Conservation (phyloP, 2,888 invertebrate genomes). For the Brachylomia viminalis region DNA sequence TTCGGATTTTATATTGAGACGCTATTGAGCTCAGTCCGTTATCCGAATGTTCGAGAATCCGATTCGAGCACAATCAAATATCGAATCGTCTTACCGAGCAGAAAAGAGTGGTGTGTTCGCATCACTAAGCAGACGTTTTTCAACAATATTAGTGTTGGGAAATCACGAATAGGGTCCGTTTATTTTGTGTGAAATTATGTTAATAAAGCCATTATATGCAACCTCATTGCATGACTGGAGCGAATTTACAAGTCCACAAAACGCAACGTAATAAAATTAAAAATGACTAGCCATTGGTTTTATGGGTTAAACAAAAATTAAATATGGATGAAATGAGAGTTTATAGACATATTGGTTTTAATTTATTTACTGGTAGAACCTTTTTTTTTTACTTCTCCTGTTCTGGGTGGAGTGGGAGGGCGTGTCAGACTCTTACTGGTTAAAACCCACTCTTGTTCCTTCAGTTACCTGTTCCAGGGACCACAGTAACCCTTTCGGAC, state of each 20-base stretch:
- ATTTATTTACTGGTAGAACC: background rate
- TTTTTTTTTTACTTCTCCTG: no score
- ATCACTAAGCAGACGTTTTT: slow-evolving; percentile 65
- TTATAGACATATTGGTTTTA: background rate
- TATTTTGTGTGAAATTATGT: slow-evolving; percentile 81
- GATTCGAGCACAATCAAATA: slow-evolving; percentile 41
- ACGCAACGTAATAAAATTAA: slow-evolving; percentile 68
- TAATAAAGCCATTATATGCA: slow-evolving; percentile 83
- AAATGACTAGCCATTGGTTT: slow-evolving; percentile 43
- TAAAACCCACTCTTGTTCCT: no score
- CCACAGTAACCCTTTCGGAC: no score
- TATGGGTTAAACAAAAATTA: slow-evolving; percentile 24
- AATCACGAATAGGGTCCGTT: slow-evolving; percentile 79
- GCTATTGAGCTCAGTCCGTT: slow-evolving; percentile 40
- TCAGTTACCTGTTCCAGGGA: no score
- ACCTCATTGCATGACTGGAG: slow-evolving; percentile 81
- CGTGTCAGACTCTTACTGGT: no score
- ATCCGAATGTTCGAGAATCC: slow-evolving; percentile 40
- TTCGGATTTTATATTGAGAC: slow-evolving; percentile 41
- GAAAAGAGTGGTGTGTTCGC: slow-evolving; percentile 39
- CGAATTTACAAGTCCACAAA: slow-evolving; percentile 76
- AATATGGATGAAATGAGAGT: background rate
- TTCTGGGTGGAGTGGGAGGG: no score
- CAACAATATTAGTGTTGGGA: slow-evolving; percentile 75
- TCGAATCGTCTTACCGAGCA: slow-evolving; percentile 31